Percentiles rank a stretch among this genome's conserved stretches.
These are phyloP conservation scores for Calosoma granatense DNA, from an alignment of 1,140 invertebrate genomes.

Conservation along the genomic window DNA sequence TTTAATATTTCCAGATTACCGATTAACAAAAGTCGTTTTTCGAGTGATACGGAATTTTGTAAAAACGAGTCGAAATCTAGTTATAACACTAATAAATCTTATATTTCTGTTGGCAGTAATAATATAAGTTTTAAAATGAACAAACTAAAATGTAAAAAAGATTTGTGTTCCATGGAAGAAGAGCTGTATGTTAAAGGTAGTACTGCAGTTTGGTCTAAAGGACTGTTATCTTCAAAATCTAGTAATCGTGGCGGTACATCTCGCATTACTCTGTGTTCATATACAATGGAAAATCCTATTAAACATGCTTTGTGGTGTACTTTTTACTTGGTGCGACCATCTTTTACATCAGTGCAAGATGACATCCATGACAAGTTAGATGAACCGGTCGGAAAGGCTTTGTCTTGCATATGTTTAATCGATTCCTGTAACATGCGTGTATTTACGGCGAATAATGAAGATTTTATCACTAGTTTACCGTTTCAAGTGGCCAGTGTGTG, in stretches of 20 bases:
- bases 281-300: conserved; percentile 70
- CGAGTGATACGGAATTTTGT: conserved; percentile 9
- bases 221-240: conserved; percentile 39
- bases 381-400: conserved; percentile 23
- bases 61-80: neutral
- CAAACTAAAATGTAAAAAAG: conserved; percentile 10
- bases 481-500: conserved; percentile 73
- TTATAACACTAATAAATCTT: conserved; percentile 18
- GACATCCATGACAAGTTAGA: conserved; percentile 25
- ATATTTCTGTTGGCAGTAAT: conserved; percentile 1
- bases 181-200: conserved; percentile 81
- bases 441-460: conserved; percentile 68
- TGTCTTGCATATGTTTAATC: conserved; percentile 60
- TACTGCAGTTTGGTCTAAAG: conserved; percentile 71
- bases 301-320: conserved; percentile 73
- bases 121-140: conserved; percentile 10
- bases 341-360: conserved; percentile 34
- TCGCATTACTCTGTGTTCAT: conserved; percentile 53
- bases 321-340: conserved; percentile 49
- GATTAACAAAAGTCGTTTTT: conserved; percentile 1
- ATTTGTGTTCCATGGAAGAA: conserved; percentile 50
- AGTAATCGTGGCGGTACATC: conserved; percentile 34
- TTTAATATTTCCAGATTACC: conserved; percentile 10
- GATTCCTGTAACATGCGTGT: conserved; percentile 68
- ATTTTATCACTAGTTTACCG: conserved; percentile 71